Conservation (phyloP, 1,140 invertebrate species). For the Aculops lycopersici region DNA sequence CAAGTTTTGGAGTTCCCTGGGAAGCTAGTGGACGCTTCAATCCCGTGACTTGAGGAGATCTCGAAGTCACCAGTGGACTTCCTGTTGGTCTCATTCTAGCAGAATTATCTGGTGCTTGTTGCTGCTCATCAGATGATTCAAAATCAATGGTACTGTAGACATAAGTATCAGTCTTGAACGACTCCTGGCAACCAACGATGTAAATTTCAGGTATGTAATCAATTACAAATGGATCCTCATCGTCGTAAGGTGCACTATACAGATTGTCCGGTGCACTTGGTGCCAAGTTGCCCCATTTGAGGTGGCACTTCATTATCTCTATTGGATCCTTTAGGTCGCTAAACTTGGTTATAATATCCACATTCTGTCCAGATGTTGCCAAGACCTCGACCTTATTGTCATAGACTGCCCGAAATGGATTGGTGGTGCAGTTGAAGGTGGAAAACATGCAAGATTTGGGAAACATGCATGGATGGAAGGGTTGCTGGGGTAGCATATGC, state of each 20-base stretch:
- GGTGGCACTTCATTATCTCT: slow-evolving; percentile 33
- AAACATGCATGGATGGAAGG: slow-evolving; percentile 49
- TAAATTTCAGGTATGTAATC: slow-evolving; percentile 52
- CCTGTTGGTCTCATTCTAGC: too few relatives aligned
- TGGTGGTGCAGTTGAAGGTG: slow-evolving; percentile 42
- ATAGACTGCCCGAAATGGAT: slow-evolving; percentile 36
- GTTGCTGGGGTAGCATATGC: slow-evolving; percentile 55
- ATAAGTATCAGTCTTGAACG: slow-evolving; percentile 32
- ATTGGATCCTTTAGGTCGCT: slow-evolving; percentile 32
- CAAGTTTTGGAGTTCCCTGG: too few relatives aligned
- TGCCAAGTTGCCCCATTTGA: slow-evolving; percentile 30
- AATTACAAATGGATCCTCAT: slow-evolving; percentile 59
- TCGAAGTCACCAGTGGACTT: too few relatives aligned
- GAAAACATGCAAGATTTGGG: slow-evolving; percentile 23
- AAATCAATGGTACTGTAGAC: too few relatives aligned
- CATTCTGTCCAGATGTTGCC: slow-evolving; percentile 53
- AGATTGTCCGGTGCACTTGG: slow-evolving; percentile 75
- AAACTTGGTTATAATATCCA: slow-evolving; percentile 35
- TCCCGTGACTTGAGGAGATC: too few relatives aligned
- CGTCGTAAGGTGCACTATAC: slow-evolving; percentile 40
- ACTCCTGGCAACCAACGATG: slow-evolving; percentile 50
- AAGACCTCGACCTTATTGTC: slow-evolving; percentile 18
- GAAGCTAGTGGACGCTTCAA: too few relatives aligned
- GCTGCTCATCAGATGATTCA: too few relatives aligned
- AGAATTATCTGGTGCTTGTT: too few relatives aligned